A percentile compares a stretch with the other conserved stretches of the same genome.
These are phyloP conservation scores for Toxotes chatareus DNA, from an alignment of 2,113 vertebrate genomes.

Conservation along the genomic window DNA sequence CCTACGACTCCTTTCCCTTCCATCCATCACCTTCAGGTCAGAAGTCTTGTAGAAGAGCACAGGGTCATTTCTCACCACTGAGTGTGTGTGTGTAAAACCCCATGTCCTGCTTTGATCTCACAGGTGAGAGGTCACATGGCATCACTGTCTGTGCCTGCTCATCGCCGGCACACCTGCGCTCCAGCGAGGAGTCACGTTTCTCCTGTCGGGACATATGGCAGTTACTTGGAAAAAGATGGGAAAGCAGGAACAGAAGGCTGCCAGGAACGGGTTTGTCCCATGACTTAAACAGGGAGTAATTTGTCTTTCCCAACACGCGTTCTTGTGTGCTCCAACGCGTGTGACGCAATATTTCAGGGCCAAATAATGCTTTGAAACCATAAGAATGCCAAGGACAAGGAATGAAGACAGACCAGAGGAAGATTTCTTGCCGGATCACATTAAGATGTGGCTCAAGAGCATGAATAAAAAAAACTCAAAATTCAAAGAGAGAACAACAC, in stretches of 20 bases:
- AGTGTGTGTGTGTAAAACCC: conserved; percentile 20
- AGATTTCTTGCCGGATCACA: background rate
- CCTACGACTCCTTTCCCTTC: background rate
- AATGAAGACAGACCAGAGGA: background rate
- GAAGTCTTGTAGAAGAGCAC: conserved; percentile 21
- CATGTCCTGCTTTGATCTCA: conserved; percentile 61
- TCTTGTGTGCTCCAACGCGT: background rate
- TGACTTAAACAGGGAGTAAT: conserved; percentile 27
- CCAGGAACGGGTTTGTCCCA: background rate
- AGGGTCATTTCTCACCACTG: conserved; percentile 33
- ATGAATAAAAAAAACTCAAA: conserved; percentile 1
- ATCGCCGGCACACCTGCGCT: conserved; percentile 33
- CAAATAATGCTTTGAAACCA: conserved; percentile 23
- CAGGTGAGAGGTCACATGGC: conserved; percentile 50
- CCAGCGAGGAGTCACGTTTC: conserved; percentile 29
- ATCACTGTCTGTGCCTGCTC: conserved; percentile 27
- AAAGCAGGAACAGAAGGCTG: background rate
- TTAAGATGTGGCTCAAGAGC: background rate
- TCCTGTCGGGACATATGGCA: conserved; percentile 5
- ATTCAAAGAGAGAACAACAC: background rate
- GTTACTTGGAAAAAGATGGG: background rate
- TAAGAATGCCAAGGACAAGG: background rate
- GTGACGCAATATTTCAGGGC: background rate
- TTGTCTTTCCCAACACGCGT: conserved; percentile 5
- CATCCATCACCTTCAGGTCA: conserved; percentile 55